phyloP scores from a whole-genome alignment of 2,888 invertebrate species.

The Acanthosoma haemorrhoidale region DNA sequence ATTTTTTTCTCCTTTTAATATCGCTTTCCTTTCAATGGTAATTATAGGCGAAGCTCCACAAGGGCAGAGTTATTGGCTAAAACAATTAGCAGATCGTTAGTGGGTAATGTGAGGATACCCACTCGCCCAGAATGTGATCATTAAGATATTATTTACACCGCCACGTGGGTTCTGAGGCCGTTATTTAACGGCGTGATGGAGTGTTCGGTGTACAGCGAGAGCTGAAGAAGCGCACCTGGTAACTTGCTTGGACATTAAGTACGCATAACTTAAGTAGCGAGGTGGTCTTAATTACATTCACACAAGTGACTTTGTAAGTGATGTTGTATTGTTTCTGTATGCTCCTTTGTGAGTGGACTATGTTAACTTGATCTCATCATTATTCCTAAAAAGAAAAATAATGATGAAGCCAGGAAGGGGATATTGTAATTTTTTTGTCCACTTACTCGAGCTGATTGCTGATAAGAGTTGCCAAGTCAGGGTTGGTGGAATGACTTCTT shows the following conservation, averaged over 20 bases:
- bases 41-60: background rate
- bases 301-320: too few relatives aligned
- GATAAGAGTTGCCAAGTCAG: too few relatives aligned
- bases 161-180: background rate
- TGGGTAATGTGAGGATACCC: background rate
- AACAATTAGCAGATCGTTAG: slow-evolving; percentile 10
- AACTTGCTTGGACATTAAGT: slow-evolving; percentile 2
- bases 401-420: too few relatives aligned
- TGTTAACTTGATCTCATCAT: too few relatives aligned
- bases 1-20: background rate
- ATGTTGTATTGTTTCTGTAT: too few relatives aligned
- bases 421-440: too few relatives aligned
- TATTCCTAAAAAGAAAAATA: too few relatives aligned
- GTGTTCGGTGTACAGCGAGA: background rate
- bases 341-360: too few relatives aligned
- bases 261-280: background rate
- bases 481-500: too few relatives aligned
- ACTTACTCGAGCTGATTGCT: too few relatives aligned
- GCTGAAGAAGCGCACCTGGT: background rate
- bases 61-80: slow-evolving; percentile 1
- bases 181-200: background rate
- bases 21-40: background rate
- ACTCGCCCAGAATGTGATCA: background rate
- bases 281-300: too few relatives aligned
- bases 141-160: background rate